Evolutionary conservation across 2,113 vertebrate species (phyloP), one percentile per base, ranked within the genome.

Genomic region (Pangasianodon hypophthalmus): DNA sequence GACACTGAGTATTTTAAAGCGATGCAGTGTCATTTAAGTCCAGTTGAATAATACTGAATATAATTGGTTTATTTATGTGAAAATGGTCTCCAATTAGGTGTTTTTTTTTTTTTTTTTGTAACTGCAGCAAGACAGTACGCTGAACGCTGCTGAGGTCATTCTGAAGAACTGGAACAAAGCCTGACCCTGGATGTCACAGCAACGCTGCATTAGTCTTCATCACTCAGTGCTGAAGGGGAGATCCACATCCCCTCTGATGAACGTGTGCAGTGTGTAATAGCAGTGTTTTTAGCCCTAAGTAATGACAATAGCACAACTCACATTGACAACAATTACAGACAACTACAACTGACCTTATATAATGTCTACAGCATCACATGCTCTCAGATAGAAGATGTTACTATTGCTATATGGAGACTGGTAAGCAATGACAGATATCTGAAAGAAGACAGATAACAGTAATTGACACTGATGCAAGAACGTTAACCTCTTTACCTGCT

Each of bases 101-200:
- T 4, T 19, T 13, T 0, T 14, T 2, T 8, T 16, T 50, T 56
- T 6, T 26, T 87, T 80, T 89, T n/a, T n/a, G n/a, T n/a, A n/a
- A 94, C 92, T 96, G 92, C 96, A 99, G 98, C 95, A 97, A 96
- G 97, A 99, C 86, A 96, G 96, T 85, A 99, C 98, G 0, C 93
- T 99, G 21, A 97, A 98, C 88, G 97, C 97, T 92, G 97, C 97
- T 50, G 97, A 95, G 90, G 92, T 90, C 86, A 98, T 99, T 91
- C 91, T 99, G 93, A 98, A 96, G 93, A 97, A 96, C 87, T 99
- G 98, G 98, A 96, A 60, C 52, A 95, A 94, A 88, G 89, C 41
- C 37, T 84, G 56, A 85, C 16, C 2, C 32, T 91, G 21, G 86
- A 77, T 88, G 85, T 86, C 21, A 46, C 2, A 26, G 85, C 11